phyloP scores from a whole-genome alignment of 2,113 vertebrate genomes.

The Seriola quinqueradiata region DNA sequence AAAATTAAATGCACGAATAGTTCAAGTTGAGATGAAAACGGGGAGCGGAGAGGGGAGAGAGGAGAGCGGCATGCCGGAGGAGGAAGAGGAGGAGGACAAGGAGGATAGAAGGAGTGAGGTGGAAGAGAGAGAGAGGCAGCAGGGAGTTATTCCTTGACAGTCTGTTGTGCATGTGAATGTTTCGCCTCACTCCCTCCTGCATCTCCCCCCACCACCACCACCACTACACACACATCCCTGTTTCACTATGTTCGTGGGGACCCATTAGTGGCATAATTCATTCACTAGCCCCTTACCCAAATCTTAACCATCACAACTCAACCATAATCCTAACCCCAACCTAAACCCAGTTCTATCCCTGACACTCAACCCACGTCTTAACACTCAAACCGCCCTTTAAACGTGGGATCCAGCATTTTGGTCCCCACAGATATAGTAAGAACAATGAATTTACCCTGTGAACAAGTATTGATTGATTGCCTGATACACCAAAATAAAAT shows the following conservation, averaged over 20 bases:
- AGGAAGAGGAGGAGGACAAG: constrained; percentile 33
- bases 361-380: no score
- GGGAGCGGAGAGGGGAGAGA: constrained; percentile 54
- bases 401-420: no score
- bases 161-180: constrained; percentile 73
- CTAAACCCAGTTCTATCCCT: no score
- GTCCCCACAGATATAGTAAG: no score
- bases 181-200: constrained; percentile 36
- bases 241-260: no score
- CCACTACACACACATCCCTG: constrained; percentile 6
- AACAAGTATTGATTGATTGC: background rate
- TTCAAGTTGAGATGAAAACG: constrained; percentile 73
- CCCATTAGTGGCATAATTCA: background rate
- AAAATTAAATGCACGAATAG: constrained; percentile 67
- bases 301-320: no score
- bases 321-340: no score
- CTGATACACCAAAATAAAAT: background rate
- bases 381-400: background rate
- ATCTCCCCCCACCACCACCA: constrained; percentile 11
- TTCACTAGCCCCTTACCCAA: background rate
- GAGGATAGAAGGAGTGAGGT: constrained; percentile 38
- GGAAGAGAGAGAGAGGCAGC: constrained; percentile 42
- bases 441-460: background rate
- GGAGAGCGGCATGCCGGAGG: constrained; percentile 49
- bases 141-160: constrained; percentile 76